Evolutionary conservation across 2,888 invertebrate genomes (phyloP), one percentile per base, ranked within the genome.

Genomic region (Drosophila tripunctata): DNA sequence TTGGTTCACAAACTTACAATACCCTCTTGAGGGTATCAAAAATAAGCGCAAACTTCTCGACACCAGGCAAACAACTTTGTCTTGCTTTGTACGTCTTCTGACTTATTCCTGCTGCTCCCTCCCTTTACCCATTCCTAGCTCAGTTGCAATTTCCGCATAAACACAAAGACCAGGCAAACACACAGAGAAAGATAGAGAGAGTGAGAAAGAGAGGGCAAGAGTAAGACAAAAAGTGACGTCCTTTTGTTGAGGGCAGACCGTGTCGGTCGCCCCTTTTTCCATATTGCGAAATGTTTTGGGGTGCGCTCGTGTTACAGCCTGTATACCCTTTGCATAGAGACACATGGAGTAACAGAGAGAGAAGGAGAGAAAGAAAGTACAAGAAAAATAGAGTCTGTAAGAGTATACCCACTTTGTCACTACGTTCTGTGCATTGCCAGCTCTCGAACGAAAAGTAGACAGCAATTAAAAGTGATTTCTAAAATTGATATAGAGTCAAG

Each of bases 61-160:
- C 74, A 72, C 52, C 74, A 60, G 64, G 68, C 74, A 72, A 72
- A 72, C 74, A 72, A 69, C 75, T 74, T 65, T 44, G 51, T 64
- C 55, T 44, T 64, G 64, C 55, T 73, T 54, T 38, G 47, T 33
- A 12, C 41, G 19, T 21, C 52, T 19, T 40, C 27, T 17, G 27
- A 19, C 17, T 36, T 27, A 19, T n/a, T 7, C 47, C 19, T 14
- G 17, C 36, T 27, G 10, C 27, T 15, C 15, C 36, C 22, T 2
- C 30, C 31, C 8, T 27, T 22, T 30, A 1, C 3, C 14, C 19
- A 2, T 19, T 17, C 15, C 31, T 40, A 24, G 21, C 12, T 43
- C 40, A 31, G 40, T 24, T 27, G 41, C 67, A 62, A 68, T 56
- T 68, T 67, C 68, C 63, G 68, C 21, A 56, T 62, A 33, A 68